These are phyloP conservation scores for Schizopygopsis pylzovi DNA, from an alignment of 2,797 vertebrate species.

Conservation along the genomic window DNA sequence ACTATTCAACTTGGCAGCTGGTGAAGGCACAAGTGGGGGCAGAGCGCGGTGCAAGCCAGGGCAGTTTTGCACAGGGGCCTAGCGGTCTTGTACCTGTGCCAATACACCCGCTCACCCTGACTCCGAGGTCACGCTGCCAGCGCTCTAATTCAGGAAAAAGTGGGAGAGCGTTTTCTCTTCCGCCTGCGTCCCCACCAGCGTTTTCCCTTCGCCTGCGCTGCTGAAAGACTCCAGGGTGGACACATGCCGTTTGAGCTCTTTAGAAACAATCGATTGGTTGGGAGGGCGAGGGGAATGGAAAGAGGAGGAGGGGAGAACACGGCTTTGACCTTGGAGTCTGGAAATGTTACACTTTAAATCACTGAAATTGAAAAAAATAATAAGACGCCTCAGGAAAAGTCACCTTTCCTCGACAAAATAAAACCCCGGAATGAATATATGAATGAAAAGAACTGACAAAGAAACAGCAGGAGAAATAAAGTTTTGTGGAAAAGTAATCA, in stretches of 20 bases:
- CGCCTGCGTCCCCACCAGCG: conserved; percentile 77
- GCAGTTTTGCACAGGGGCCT: conserved; percentile 49
- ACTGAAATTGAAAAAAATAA: conserved; percentile 69
- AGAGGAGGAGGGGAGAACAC: conserved; percentile 62
- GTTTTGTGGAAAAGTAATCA: conserved; percentile 78
- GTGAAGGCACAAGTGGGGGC: conserved; percentile 50
- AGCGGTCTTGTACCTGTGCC: conserved; percentile 53
- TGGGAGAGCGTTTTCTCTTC: conserved; percentile 63
- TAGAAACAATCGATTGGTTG: conserved; percentile 82
- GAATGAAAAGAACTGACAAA: conserved; percentile 80
- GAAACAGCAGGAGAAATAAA: conserved; percentile 77
- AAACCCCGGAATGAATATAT: conserved; percentile 79
- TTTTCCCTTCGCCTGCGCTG: conserved; percentile 73
- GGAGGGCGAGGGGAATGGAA: conserved; percentile 58
- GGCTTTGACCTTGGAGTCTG: conserved; percentile 80
- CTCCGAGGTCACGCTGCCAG: conserved; percentile 54
- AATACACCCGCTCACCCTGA: conserved; percentile 57
- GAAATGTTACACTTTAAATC: conserved; percentile 82
- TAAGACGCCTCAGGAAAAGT: conserved; percentile 77
- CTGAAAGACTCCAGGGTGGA: conserved; percentile 66
- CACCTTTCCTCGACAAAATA: conserved; percentile 81
- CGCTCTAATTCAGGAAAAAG: conserved; percentile 43
- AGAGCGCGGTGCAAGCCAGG: conserved; percentile 39
- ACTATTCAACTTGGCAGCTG: conserved; percentile 62
- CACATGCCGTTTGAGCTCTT: conserved; percentile 75